Conservation (phyloP, 2,113 vertebrate genomes). For the Lonchura striata region DNA sequence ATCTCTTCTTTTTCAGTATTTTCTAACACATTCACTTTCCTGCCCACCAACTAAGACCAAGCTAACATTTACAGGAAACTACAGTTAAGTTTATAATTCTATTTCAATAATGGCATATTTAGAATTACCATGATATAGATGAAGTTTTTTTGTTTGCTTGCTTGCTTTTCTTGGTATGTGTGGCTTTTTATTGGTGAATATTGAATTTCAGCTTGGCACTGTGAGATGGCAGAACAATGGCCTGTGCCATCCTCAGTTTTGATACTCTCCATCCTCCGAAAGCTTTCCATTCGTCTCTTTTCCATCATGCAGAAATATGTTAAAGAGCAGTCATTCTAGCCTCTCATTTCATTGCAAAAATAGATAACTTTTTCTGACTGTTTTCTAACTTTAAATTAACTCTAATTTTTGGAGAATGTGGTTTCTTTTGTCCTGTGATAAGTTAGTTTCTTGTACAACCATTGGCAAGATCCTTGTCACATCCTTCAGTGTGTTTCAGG, state of each 20-base stretch:
- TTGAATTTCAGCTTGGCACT: background rate
- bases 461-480: background rate
- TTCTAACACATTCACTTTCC: background rate
- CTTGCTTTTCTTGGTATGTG: background rate
- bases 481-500: background rate
- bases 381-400: background rate
- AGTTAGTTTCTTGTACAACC: background rate
- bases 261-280: background rate
- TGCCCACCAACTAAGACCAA: background rate
- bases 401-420: background rate
- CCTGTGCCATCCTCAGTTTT: background rate
- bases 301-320: background rate
- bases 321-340: background rate
- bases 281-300: background rate
- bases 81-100: background rate
- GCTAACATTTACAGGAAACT: background rate
- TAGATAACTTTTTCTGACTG: background rate
- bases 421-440: background rate
- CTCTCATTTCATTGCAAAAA: background rate
- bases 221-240: background rate
- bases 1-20: background rate
- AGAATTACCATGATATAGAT: background rate
- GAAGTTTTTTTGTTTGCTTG: background rate
- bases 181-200: background rate
- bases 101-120: background rate